Evolutionary conservation across 2,888 invertebrate genomes (phyloP).

Genomic region (Dorcus hopei): DNA sequence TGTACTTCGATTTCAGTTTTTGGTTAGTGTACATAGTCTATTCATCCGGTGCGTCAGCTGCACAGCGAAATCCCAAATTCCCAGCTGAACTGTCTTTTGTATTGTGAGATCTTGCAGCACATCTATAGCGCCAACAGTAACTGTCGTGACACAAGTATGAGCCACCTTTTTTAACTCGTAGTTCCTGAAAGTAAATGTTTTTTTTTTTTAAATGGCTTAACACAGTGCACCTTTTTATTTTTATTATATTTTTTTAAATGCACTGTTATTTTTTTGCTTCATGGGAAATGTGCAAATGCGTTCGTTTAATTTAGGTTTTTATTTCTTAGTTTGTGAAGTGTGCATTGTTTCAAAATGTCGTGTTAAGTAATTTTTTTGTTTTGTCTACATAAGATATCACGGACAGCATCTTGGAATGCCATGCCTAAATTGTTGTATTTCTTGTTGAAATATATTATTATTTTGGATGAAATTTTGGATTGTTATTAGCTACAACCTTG

Average conservation of each 20-base stretch:
- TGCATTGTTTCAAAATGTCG: too few relatives aligned
- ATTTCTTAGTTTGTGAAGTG: too few relatives aligned
- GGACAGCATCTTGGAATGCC: too few relatives aligned
- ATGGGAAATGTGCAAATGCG: background rate
- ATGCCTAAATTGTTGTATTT: too few relatives aligned
- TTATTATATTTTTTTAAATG: background rate
- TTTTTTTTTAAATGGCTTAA: too few relatives aligned
- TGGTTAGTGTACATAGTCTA: slow-evolving; percentile 1
- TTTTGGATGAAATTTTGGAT: too few relatives aligned
- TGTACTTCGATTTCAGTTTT: background rate
- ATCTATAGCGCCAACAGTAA: slow-evolving; percentile 91
- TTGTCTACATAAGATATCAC: too few relatives aligned
- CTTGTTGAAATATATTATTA: too few relatives aligned
- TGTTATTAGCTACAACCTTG: too few relatives aligned
- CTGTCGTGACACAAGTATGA: slow-evolving; percentile 88
- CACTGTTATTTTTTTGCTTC: background rate
- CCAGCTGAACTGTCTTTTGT: slow-evolving; percentile 90
- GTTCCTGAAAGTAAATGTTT: slow-evolving; percentile 50
- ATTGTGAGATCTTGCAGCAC: slow-evolving; percentile 91
- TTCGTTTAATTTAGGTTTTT: background rate
- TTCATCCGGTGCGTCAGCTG: slow-evolving; percentile 45
- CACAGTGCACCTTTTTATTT: too few relatives aligned
- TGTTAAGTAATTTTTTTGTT: too few relatives aligned
- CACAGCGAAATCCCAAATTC: slow-evolving; percentile 93
- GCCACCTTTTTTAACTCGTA: slow-evolving; percentile 94